phyloP scores from a whole-genome alignment of 2,888 invertebrate species.

The Hyles lineata region DNA sequence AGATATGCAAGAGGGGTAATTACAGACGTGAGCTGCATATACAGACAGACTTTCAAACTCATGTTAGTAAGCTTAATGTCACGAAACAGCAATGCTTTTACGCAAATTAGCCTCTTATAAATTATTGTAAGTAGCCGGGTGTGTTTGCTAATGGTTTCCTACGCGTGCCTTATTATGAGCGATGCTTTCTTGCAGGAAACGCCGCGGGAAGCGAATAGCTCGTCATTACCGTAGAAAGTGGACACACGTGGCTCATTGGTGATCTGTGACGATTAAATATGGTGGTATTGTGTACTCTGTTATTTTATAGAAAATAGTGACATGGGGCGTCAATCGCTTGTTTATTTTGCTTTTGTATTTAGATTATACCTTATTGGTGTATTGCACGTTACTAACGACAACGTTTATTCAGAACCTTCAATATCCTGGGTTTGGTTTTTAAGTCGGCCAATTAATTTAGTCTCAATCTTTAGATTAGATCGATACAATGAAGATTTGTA shows the following conservation, averaged over 20 bases:
- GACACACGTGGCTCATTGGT: constrained; percentile 10
- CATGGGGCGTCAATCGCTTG: background rate
- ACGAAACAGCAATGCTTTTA: constrained; percentile 25
- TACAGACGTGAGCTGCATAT: too few species aligned
- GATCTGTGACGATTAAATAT: background rate
- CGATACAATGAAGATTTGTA: too few species aligned
- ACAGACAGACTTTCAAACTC: background rate
- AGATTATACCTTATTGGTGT: too few species aligned
- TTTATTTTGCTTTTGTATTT: too few species aligned
- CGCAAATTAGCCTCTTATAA: constrained; percentile 28
- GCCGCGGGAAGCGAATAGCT: constrained; percentile 39
- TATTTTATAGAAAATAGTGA: background rate
- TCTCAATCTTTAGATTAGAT: too few species aligned
- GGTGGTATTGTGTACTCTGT: background rate
- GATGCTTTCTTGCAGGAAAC: constrained; percentile 42
- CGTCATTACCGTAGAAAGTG: constrained; percentile 30
- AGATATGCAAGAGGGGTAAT: too few species aligned
- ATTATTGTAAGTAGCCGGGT: constrained; percentile 8
- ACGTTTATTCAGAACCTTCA: too few species aligned
- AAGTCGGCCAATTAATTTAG: too few species aligned
- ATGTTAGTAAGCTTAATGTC: background rate
- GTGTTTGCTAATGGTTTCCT: constrained; percentile 12
- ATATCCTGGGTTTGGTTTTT: too few species aligned
- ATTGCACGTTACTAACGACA: too few species aligned
- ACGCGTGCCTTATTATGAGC: constrained; percentile 23